A percentile compares a stretch with the other conserved stretches of the same genome.
Conservation (phyloP, 1,140 invertebrate species). For the Paralvinella palmiformis region DNA sequence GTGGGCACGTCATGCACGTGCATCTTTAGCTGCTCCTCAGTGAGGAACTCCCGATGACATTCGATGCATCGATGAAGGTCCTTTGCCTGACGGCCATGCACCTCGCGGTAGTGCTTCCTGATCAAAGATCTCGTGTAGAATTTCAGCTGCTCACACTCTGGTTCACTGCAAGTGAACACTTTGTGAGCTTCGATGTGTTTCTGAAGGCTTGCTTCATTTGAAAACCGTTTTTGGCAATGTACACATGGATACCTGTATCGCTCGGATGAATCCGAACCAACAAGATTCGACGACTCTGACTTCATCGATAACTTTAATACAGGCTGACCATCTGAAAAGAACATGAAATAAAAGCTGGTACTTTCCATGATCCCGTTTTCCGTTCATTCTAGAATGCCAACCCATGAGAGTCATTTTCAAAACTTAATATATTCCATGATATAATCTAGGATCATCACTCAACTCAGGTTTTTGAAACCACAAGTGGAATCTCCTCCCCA, state of each 20-base stretch:
- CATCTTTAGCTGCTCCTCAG: background rate
- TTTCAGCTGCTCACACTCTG: background rate
- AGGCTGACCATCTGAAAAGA: background rate
- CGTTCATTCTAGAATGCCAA: too few relatives aligned
- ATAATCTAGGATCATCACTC: too few relatives aligned
- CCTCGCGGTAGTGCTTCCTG: background rate
- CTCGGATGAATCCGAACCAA: background rate
- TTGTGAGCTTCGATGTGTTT: background rate
- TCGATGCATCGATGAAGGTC: background rate
- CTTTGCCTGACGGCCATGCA: too few relatives aligned
- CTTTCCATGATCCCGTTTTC: too few relatives aligned
- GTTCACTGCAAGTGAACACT: background rate
- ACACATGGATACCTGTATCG: background rate
- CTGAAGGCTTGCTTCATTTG: background rate
- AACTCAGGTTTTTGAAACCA: too few relatives aligned
- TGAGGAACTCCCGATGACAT: background rate
- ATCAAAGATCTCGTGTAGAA: background rate
- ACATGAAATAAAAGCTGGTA: too few relatives aligned
- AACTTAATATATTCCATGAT: too few relatives aligned
- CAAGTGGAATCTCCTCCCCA: too few relatives aligned
- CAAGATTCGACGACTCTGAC: background rate
- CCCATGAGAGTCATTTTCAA: too few relatives aligned
- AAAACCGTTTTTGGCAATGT: too few relatives aligned
- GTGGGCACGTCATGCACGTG: background rate
- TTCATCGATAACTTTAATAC: background rate